A percentile compares a stretch with the other conserved stretches of the same genome.
phyloP scores from a whole-genome alignment of 2,797 vertebrate species.

The Carduelis carduelis region DNA sequence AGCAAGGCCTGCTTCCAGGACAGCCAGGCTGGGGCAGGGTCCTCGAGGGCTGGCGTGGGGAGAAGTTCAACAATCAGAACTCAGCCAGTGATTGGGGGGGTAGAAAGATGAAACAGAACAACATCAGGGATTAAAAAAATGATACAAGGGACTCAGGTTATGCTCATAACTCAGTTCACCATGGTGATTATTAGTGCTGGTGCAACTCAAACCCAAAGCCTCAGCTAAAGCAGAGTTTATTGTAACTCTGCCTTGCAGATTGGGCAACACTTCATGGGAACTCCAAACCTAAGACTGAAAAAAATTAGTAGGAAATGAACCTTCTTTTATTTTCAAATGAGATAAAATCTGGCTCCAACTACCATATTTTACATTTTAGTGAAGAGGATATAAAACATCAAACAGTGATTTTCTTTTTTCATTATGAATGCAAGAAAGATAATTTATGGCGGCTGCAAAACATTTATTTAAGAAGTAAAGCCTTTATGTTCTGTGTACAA shows the following conservation, averaged over 20 bases:
- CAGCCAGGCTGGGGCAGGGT: constrained; percentile 53
- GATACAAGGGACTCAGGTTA: not conserved
- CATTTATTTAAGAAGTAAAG: constrained; percentile 67
- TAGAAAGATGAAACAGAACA: not conserved
- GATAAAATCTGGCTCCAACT: constrained; percentile 62
- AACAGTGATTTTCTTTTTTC: constrained; percentile 48
- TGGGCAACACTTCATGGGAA: constrained; percentile 27
- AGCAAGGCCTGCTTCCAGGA: constrained; percentile 73
- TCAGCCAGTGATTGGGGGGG: not conserved
- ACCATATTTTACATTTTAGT: constrained; percentile 71
- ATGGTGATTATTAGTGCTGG: not conserved
- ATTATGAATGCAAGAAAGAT: constrained; percentile 65
- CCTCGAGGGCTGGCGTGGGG: not conserved
- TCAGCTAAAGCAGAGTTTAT: not conserved
- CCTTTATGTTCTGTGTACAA: constrained; percentile 63
- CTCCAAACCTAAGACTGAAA: constrained; percentile 21
- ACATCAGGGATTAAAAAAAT: not conserved
- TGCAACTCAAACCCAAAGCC: not conserved
- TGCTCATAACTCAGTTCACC: not conserved
- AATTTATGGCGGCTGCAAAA: constrained; percentile 65
- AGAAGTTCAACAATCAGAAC: not conserved
- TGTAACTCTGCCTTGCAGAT: not conserved
- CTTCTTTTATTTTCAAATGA: constrained; percentile 70
- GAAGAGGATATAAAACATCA: constrained; percentile 68
- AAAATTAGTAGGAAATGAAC: constrained; percentile 64